Base-by-base conservation (phyloP, 2,888 invertebrate genomes). In the Eilema sororculum region DNA sequence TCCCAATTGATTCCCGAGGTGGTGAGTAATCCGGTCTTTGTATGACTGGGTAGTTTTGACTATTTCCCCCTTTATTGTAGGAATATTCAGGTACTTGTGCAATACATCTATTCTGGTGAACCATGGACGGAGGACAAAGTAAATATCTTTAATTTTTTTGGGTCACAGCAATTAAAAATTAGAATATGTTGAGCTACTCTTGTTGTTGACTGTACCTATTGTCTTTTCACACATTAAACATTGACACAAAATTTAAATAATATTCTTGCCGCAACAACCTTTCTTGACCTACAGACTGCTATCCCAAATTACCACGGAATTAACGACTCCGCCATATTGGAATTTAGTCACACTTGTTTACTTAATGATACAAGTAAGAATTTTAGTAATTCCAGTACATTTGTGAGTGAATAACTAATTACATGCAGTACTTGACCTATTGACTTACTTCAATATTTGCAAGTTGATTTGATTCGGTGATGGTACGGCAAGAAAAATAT, bases 341-440 rank as follows among this genome's bases (percentile, higher is more conserved):
- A 41, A 41, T 41, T 16, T 16, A 16, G 16, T 41, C 41, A 41
- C 16, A 46, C 20, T 20, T 46, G 46, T 46, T 46, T 46, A 20
- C 46, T n/a, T 5, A 2, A 6, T 20, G 6, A 20, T 46, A 20
- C 20, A 46, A 46, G 5, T 46, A 46, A 16, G 46, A 20, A 46
- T 46, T 41, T 46, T 46, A 46, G 20, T 46, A 46, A 46, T 20
- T 57, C 24, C 9, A 57, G 3, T 22, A 57, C 24, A 8, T 56
- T 57, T 10, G n/a, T 57, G 0, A 24, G 57, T 57, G 22, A 57
- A 57, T 57, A 61, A 61, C 37, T 61, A 61, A 61, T 61, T 62
- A 37, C 10, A 30, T 22, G 16, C 62, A 62, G 33, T 37, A 37
- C 33, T 37, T 62, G 41, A 62, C n/a, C 33, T 62, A 30, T 37